Evolutionary conservation across 2,113 vertebrate species (phyloP), one percentile per base, ranked within the genome.

Genomic region (Mastomys coucha): DNA sequence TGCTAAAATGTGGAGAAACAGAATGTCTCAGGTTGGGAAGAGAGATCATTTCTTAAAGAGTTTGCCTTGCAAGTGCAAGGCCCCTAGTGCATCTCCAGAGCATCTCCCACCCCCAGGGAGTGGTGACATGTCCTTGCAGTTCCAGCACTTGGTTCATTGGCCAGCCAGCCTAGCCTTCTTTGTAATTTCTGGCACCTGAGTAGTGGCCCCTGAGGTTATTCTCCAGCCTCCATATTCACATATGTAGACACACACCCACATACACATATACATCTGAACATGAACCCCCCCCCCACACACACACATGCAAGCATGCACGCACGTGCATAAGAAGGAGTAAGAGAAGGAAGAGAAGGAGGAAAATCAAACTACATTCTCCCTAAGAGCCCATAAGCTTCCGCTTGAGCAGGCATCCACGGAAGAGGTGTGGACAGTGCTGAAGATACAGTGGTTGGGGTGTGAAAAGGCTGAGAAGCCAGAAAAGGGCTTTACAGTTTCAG

Each of bases 401-500:
- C 36, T 67, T 33, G n/a, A 60, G 42, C 20, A 58, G 13, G 80
- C 53, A n/a, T n/a, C 53, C 12, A 58, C 39, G 22, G 31, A 75
- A 31, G 31, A 45, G 45, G 13, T 17, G 24, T 36, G 13, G n/a
- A 42, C 56, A 28, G 69, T 33, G 49, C 2, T 4, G 42, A 45
- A 26, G n/a, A 14, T 3, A n/a, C n/a, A 6, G 65, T 20, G 45
- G 8, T 26, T 2, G 19, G 60, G 36, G 42, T 16, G 42, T 9
- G 31, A 92, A 49, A 7, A 63, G 26, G 9, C 2, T 26, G 80
- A 22, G 65, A 49, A 91, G 22, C 58, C 2, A 31, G 22, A 17
- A 17, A 58, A 53, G 11, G 58, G 13, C 13, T 42, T 63, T 12
- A 26, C 3, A 0, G 28, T 0, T 0, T 10, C 51, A 69, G 42